phyloP scores from a whole-genome alignment of 2,113 vertebrate species.

The Menidia beryllina region DNA sequence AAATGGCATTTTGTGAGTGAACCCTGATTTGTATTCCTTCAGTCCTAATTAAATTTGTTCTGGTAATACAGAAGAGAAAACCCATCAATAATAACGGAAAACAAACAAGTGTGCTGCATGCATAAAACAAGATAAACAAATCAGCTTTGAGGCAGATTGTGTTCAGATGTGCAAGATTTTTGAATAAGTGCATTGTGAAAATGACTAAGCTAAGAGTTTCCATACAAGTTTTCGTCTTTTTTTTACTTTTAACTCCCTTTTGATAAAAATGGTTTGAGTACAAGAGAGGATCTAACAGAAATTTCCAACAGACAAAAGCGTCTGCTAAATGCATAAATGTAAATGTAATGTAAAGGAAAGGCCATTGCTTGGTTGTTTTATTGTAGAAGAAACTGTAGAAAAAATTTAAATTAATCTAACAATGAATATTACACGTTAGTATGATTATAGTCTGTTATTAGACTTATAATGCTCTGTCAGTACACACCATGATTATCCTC shows the following conservation, averaged over 20 bases:
- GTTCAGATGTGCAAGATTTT: slow-evolving; percentile 68
- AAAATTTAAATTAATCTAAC: too few species aligned
- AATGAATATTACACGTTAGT: too few species aligned
- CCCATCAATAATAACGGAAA: slow-evolving; percentile 69
- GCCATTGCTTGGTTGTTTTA: too few species aligned
- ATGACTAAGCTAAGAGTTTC: slow-evolving; percentile 36
- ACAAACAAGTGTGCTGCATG: slow-evolving; percentile 62
- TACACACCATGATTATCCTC: too few species aligned
- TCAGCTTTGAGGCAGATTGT: slow-evolving; percentile 59
- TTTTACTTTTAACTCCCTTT: background rate
- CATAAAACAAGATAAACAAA: slow-evolving; percentile 52
- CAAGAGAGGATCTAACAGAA: too few species aligned
- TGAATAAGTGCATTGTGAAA: slow-evolving; percentile 38
- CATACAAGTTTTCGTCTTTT: background rate
- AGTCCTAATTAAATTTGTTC: slow-evolving; percentile 77
- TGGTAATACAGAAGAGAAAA: slow-evolving; percentile 73
- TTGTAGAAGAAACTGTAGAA: too few species aligned
- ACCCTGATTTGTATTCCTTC: slow-evolving; percentile 73
- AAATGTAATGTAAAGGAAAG: too few species aligned
- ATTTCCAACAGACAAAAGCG: too few species aligned
- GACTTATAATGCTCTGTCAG: too few species aligned
- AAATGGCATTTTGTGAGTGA: slow-evolving; percentile 70
- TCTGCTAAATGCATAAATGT: too few species aligned
- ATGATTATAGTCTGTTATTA: too few species aligned
- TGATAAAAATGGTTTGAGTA: too few species aligned